Conservation (phyloP, 2,113 vertebrate species). For the Dicrurus megarhynchus region DNA sequence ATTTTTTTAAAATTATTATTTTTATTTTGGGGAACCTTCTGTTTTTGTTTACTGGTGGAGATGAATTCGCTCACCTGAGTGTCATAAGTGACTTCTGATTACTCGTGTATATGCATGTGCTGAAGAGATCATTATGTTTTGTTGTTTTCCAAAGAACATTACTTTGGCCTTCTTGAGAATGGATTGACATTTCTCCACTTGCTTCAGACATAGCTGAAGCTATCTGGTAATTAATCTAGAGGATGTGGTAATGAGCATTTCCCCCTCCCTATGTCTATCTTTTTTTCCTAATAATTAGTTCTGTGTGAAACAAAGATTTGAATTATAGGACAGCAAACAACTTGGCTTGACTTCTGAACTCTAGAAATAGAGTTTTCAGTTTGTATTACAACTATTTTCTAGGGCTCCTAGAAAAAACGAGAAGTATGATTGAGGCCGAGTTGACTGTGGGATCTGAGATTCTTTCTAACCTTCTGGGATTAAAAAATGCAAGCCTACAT, state of each 20-base stretch:
- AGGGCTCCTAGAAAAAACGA: not conserved
- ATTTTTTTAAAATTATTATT: too few relatives aligned
- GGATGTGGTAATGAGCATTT: not conserved
- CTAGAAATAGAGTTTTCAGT: not conserved
- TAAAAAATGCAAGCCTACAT: not conserved
- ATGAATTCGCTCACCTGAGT: not conserved
- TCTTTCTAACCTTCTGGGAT: not conserved
- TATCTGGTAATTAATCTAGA: not conserved
- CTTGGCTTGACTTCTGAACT: not conserved
- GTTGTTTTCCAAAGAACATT: not conserved
- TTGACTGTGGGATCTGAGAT: not conserved
- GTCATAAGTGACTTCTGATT: not conserved
- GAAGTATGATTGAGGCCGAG: fast-evolving
- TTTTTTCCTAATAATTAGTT: not conserved
- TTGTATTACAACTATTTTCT: not conserved
- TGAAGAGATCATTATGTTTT: not conserved
- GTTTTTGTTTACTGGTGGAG: not conserved
- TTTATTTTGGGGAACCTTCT: not conserved
- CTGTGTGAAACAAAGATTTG: not conserved
- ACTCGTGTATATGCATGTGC: fast-evolving
- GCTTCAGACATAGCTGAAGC: not conserved
- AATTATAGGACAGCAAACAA: not conserved
- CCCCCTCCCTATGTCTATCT: not conserved
- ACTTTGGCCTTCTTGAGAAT: not conserved
- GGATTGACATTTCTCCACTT: not conserved